A percentile compares a stretch with the other conserved stretches of the same genome.
Conservation (phyloP, 2,888 invertebrate species). For the Philaethria dido region DNA sequence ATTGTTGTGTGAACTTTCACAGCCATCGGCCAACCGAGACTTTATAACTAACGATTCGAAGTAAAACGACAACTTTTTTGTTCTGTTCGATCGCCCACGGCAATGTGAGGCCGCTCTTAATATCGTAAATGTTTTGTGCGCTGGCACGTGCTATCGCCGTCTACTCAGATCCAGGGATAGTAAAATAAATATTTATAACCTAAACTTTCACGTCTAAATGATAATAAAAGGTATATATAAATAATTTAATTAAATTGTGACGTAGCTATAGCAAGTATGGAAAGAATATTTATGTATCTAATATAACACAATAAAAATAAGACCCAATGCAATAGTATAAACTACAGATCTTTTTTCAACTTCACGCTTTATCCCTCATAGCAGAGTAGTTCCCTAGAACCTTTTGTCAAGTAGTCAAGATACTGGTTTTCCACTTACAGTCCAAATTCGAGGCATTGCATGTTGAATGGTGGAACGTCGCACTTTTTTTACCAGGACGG, state of each 20-base stretch:
- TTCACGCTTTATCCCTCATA: too few relatives aligned
- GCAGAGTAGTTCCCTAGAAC: too few relatives aligned
- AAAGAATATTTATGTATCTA: too few relatives aligned
- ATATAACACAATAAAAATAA: too few relatives aligned
- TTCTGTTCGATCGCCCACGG: conserved; percentile 55
- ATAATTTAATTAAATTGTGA: too few relatives aligned
- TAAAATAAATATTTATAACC: conserved; percentile 38
- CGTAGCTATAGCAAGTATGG: too few relatives aligned
- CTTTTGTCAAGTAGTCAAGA: too few relatives aligned
- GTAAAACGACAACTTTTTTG: conserved; percentile 60
- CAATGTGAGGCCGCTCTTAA: conserved; percentile 53
- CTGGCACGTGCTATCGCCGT: conserved; percentile 67
- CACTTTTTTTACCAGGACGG: too few relatives aligned
- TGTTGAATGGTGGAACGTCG: too few relatives aligned
- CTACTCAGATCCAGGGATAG: conserved; percentile 45
- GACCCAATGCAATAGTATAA: too few relatives aligned
- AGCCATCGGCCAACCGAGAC: conserved; percentile 66
- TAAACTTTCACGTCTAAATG: conserved; percentile 38
- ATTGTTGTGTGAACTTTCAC: conserved; percentile 84
- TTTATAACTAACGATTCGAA: conserved; percentile 64
- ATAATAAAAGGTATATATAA: conserved; percentile 30
- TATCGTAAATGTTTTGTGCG: conserved; percentile 57
- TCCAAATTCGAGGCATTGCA: too few relatives aligned
- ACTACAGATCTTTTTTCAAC: conserved; percentile 11
- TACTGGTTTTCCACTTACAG: too few relatives aligned